These are phyloP conservation scores for Prinia subflava DNA, from an alignment of 2,113 vertebrate genomes.

Conservation along the genomic window DNA sequence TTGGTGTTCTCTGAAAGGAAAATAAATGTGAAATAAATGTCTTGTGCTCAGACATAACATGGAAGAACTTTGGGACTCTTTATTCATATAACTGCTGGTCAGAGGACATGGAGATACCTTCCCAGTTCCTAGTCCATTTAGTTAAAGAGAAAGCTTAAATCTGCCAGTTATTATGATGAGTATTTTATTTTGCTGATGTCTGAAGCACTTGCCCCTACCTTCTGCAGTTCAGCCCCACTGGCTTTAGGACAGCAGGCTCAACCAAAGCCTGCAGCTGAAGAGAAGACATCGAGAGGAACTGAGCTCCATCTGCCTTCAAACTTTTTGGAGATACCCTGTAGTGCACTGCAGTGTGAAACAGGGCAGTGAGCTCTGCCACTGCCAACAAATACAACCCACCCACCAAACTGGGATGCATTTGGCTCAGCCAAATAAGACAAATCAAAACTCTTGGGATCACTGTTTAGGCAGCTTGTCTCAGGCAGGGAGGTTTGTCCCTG, in stretches of 20 bases:
- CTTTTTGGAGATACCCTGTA: not conserved
- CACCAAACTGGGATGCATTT: rapidly evolving
- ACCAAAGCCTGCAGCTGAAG: not conserved
- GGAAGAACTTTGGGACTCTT: not conserved
- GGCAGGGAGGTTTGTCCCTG: not conserved
- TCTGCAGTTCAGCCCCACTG: not conserved
- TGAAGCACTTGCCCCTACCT: not conserved
- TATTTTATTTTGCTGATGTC: not conserved
- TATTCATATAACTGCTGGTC: not conserved
- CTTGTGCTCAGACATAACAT: not conserved
- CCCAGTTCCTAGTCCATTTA: not conserved
- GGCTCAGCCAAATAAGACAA: not conserved
- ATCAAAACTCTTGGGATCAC: not conserved
- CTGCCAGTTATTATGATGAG: not conserved
- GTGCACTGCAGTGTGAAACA: not conserved
- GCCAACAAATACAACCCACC: not conserved
- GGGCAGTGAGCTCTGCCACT: not conserved
- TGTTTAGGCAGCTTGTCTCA: not conserved
- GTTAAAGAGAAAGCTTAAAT: not conserved
- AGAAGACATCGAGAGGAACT: not conserved
- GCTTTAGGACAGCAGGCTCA: not conserved
- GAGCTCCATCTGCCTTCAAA: not conserved
- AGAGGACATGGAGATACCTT: not conserved
- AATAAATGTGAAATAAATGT: not conserved
- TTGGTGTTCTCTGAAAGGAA: not conserved